Evolutionary conservation across 1,140 invertebrate species (phyloP).

Genomic region (Chlorops oryzae): DNA sequence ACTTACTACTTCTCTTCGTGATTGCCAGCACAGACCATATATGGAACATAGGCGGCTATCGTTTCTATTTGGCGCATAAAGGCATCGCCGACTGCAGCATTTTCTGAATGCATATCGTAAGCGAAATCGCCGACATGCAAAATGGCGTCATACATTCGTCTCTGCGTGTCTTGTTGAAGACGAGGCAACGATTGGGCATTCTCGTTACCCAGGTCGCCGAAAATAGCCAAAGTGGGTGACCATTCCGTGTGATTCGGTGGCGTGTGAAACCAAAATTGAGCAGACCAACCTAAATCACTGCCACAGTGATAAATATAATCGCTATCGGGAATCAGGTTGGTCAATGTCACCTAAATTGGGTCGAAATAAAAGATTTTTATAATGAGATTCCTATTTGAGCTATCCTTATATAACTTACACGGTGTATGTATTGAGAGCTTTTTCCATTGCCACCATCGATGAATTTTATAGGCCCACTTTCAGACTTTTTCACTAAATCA

Average conservation of each 20-base stretch:
- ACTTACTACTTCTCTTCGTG: conserved; percentile 76
- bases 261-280: conserved; percentile 68
- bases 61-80: conserved; percentile 88
- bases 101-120: conserved; percentile 83
- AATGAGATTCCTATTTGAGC: neutral
- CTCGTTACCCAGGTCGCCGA: conserved; percentile 86
- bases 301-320: conserved; percentile 81
- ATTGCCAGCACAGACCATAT: conserved; percentile 89
- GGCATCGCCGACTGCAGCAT: conserved; percentile 75
- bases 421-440: conserved; percentile 74
- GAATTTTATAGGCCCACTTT: conserved; percentile 58
- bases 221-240: conserved; percentile 76
- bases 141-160: conserved; percentile 76
- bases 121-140: conserved; percentile 95
- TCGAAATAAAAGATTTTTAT: too few species aligned
- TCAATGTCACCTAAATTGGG: conserved; percentile 53
- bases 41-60: conserved; percentile 80
- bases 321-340: conserved; percentile 54
- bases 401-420: conserved; percentile 51
- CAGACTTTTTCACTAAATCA: conserved; percentile 40
- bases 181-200: conserved; percentile 78
- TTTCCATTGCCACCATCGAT: conserved; percentile 68
- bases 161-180: conserved; percentile 74
- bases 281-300: conserved; percentile 73
- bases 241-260: conserved; percentile 59